Base-by-base conservation (phyloP, 2,113 vertebrate species). In the Laticauda laticaudata region DNA sequence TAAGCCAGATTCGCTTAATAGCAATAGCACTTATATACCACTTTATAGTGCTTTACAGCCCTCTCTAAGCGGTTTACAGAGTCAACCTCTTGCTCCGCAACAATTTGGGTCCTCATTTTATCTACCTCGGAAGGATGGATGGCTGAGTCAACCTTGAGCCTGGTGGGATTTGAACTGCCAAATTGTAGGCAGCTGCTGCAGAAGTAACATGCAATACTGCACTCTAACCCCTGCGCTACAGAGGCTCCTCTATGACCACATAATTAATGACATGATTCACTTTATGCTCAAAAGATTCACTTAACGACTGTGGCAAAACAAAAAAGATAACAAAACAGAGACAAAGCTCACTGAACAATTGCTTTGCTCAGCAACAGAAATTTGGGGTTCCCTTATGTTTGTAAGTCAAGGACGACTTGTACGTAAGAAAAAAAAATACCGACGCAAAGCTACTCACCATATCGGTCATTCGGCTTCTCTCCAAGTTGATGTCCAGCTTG, bases 401-500 rank as follows among this genome's bases (percentile, higher is more conserved):
- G 69, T 20, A 20, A 81, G 2, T 18, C 69, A 20, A 81, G 15
- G 11, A n/a, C 64, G n/a, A 5, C 64, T 14, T 69, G n/a, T n/a
- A 34, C 7, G 7, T 81, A 39, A 43, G 75, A 26, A 4, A 43
- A 53, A 2, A 91, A 51, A 23, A 53, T 2, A 61, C 29, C 90
- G 21, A 14, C 87, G 57, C 0, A 90, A 59, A 93, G 3, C 24
- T 92, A 1, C 94, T 96, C 96, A 99, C 99, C 98, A 99, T 98
- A 92, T 99, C 99, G 0, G 98, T 98, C 85, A 99, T 97, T 94
- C 99, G 96, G 97, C 99, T 99, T 86, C 98, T 98, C 96, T 99
- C 99, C 95, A 99, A 97, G 96, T 99, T 99, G 94, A 99, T 98
- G 94, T 99, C 99, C 59, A 99, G 96, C 95, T 99, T 99, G 93